These are phyloP conservation scores for Nicator chloris DNA, from an alignment of 2,113 vertebrate genomes.

Conservation along the genomic window DNA sequence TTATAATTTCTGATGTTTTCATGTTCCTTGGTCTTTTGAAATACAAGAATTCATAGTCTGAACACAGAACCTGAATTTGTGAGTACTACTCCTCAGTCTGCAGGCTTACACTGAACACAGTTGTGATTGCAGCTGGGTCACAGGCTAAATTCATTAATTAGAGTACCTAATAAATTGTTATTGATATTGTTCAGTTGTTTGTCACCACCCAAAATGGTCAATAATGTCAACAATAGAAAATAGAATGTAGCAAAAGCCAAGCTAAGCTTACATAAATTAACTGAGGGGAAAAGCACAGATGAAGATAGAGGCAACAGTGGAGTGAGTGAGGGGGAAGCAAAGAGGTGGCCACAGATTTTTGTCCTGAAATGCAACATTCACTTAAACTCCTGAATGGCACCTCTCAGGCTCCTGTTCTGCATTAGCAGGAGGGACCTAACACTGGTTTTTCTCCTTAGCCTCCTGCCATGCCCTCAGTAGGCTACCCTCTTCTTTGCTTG, in stretches of 20 bases:
- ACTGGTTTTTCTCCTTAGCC: not conserved
- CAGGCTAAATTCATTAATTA: slow-evolving; percentile 35
- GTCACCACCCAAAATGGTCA: slow-evolving; percentile 5
- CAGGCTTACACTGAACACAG: not conserved
- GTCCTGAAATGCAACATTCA: not conserved
- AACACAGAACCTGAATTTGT: not conserved
- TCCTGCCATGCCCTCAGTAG: not conserved
- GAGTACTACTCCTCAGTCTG: not conserved
- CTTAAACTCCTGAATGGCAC: rapidly evolving
- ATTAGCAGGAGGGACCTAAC: not conserved
- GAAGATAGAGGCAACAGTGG: not conserved
- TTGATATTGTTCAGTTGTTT: slow-evolving; percentile 13
- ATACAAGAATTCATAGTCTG: not conserved
- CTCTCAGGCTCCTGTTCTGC: not conserved
- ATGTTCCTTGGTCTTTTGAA: not conserved
- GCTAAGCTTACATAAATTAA: not conserved
- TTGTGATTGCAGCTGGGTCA: not conserved
- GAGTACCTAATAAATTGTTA: slow-evolving; percentile 46
- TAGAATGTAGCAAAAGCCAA: not conserved
- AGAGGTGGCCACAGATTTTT: not conserved
- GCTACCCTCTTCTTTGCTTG: not conserved
- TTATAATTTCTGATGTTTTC: not conserved
- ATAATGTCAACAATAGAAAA: slow-evolving; percentile 1
- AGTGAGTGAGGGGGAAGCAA: not conserved
- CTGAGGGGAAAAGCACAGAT: not conserved